These are phyloP conservation scores for Elymnias hypermnestra DNA, from an alignment of 1,140 invertebrate genomes.

Conservation along the genomic window DNA sequence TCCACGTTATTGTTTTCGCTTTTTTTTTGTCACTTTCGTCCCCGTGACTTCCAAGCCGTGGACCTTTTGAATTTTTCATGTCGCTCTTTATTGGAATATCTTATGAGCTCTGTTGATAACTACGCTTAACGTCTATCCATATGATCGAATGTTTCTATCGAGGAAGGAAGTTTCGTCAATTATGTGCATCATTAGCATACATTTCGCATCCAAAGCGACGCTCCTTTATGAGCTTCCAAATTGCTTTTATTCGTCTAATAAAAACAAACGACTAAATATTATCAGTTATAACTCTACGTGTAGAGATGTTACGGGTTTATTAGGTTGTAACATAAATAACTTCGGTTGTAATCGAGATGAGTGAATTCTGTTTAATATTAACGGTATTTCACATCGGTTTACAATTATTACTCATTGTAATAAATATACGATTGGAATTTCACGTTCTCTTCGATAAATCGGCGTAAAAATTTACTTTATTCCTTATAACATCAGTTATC, in stretches of 20 bases:
- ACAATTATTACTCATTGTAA: too few relatives aligned
- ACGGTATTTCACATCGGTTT: too few relatives aligned
- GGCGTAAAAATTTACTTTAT: too few relatives aligned
- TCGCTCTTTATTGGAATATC: constrained; percentile 58
- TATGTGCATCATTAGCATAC: constrained; percentile 65
- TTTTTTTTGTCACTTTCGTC: constrained; percentile 64
- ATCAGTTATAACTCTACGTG: constrained; percentile 5
- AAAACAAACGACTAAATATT: constrained; percentile 46
- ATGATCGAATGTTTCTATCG: constrained; percentile 48
- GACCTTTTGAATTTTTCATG: constrained; percentile 71
- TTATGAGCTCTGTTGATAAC: constrained; percentile 46
- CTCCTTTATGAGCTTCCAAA: constrained; percentile 52
- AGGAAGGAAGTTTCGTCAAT: constrained; percentile 70
- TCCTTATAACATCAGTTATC: too few relatives aligned
- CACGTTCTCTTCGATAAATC: too few relatives aligned
- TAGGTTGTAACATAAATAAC: not conserved
- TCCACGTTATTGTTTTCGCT: constrained; percentile 63
- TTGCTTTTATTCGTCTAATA: constrained; percentile 61
- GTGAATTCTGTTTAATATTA: too few relatives aligned
- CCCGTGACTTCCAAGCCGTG: constrained; percentile 33
- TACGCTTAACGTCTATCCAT: constrained; percentile 51
- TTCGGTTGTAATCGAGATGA: not conserved
- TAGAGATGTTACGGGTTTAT: constrained; percentile 2
- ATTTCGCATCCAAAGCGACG: constrained; percentile 57
- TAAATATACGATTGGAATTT: too few relatives aligned